phyloP scores from a whole-genome alignment of 2,113 vertebrate genomes.

The Micromys minutus region DNA sequence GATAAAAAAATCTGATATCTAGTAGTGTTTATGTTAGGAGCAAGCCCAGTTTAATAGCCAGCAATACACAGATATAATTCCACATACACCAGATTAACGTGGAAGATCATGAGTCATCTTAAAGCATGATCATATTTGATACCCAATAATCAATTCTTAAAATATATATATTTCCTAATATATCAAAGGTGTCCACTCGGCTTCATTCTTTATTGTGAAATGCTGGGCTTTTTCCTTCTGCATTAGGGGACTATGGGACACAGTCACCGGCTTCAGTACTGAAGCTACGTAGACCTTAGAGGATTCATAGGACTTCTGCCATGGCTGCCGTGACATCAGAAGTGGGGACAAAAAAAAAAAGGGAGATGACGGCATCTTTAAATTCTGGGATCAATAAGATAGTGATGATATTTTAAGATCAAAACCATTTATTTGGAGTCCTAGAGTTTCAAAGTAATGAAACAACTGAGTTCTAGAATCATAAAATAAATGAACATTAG shows the following conservation, averaged over 20 bases:
- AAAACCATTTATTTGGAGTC: conserved; percentile 4
- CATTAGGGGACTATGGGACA: not conserved
- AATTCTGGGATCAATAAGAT: not conserved
- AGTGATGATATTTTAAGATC: not conserved
- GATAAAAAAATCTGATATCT: not conserved
- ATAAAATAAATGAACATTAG: conserved; percentile 26
- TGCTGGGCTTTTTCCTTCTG: not conserved
- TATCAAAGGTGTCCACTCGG: not conserved
- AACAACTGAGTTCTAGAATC: not conserved
- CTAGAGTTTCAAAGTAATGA: not conserved
- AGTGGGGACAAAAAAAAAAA: not conserved
- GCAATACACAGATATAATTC: not conserved
- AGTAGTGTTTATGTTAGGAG: not conserved
- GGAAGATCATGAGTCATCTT: not conserved
- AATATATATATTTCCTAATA: not conserved
- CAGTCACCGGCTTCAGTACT: not conserved
- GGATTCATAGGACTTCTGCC: not conserved
- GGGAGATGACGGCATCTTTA: not conserved
- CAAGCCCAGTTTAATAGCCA: not conserved
- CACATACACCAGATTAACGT: not conserved
- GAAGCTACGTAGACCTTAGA: not conserved
- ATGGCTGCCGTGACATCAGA: not conserved
- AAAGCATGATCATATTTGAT: not conserved
- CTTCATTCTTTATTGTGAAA: not conserved
- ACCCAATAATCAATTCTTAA: not conserved